phyloP scores from a whole-genome alignment of 37 sponge, comb jelly and placozoan genomes.

The Corticium candelabrum region DNA sequence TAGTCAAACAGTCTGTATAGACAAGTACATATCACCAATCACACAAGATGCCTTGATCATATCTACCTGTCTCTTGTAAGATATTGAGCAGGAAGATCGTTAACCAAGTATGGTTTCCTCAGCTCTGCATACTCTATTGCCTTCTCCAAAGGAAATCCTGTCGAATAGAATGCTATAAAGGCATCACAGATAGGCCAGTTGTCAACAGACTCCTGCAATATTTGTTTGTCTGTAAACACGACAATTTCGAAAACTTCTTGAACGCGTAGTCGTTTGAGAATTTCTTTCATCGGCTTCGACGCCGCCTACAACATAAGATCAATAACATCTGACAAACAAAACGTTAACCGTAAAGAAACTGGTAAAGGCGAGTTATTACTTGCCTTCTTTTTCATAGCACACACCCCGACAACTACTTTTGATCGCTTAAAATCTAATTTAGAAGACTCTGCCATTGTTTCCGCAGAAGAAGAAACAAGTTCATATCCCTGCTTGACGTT shows the following conservation, averaged over 20 bases:
- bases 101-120: slow-evolving; percentile 66
- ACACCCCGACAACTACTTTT: slow-evolving; percentile 60
- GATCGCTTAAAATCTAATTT: not conserved
- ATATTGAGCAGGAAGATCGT: slow-evolving; percentile 80
- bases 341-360: too few relatives aligned
- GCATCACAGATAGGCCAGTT: slow-evolving; percentile 80
- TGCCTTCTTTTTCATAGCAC: slow-evolving; percentile 87
- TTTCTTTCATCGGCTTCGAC: slow-evolving; percentile 73
- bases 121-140: slow-evolving; percentile 80
- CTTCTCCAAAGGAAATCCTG: slow-evolving; percentile 69
- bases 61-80: slow-evolving; percentile 66
- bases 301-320: slow-evolving; percentile 26
- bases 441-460: not conserved
- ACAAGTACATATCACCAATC: not conserved
- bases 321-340: too few relatives aligned
- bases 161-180: slow-evolving; percentile 82
- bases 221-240: slow-evolving; percentile 59
- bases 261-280: slow-evolving; percentile 41
- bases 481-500: too few relatives aligned
- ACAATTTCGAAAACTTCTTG: slow-evolving; percentile 49
- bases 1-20: not conserved
- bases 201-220: slow-evolving; percentile 60
- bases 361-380: not conserved
- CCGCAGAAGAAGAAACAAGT: too few relatives aligned
- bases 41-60: not conserved